Evolutionary conservation across 2,797 vertebrate genomes (phyloP).

Genomic region (Anguilla megastoma): DNA sequence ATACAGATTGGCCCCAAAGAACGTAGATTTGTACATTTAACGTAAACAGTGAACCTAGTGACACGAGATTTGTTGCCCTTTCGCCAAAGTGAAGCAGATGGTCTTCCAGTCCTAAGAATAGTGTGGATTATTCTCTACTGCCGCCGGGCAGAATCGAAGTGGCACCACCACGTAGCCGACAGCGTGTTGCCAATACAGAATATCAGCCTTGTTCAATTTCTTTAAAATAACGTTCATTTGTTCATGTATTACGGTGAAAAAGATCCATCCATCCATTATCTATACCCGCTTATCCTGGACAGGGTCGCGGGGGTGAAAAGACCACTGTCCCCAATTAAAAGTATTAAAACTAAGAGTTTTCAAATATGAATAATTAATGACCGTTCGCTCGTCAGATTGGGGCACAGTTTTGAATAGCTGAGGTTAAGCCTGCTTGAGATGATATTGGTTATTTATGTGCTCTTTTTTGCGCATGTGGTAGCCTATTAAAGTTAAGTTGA

Average conservation of each 20-base stretch:
- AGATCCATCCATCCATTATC: too few relatives aligned
- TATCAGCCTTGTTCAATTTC: neutral
- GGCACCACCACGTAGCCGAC: constrained; percentile 60
- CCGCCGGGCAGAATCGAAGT: constrained; percentile 66
- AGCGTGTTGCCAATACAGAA: neutral
- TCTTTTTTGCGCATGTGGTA: neutral
- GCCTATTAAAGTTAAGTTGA: neutral
- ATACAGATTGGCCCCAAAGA: constrained; percentile 73
- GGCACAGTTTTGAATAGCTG: neutral
- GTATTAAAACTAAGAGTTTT: neutral
- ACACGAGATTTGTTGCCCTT: constrained; percentile 72
- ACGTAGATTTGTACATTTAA: constrained; percentile 76
- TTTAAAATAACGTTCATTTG: neutral
- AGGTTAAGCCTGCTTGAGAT: neutral
- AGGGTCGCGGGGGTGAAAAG: neutral
- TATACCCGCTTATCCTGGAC: too few relatives aligned
- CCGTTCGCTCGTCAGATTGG: neutral
- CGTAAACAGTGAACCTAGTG: constrained; percentile 69
- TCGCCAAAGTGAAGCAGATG: constrained; percentile 68
- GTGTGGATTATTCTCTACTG: constrained; percentile 81
- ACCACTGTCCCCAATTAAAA: neutral
- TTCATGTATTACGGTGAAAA: neutral
- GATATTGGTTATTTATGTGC: neutral
- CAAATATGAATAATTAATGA: neutral
- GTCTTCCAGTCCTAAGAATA: constrained; percentile 62